Base-by-base conservation (phyloP, 2,113 vertebrate species). In the Polypterus senegalus region DNA sequence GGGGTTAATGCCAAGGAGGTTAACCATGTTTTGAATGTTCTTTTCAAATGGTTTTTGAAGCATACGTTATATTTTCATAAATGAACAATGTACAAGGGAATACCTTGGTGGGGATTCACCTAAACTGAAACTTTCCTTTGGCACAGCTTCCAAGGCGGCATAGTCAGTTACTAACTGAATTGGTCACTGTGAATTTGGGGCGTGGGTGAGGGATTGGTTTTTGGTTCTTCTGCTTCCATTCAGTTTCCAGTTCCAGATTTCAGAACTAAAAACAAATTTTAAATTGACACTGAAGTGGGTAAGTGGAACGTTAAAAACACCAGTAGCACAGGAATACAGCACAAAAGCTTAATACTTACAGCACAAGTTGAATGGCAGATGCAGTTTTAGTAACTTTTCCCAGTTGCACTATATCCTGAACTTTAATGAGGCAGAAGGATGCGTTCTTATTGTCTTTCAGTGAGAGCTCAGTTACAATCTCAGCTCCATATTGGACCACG, bases 341-440 rank as follows among this genome's bases (percentile, higher is more conserved):
- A 62, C 27, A 27, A 27, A 27, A 27, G 27, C 54, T 11, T 27
- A 27, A 27, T 67, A 87, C 86, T 85, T 70, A 90, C 88, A 89
- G 77, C 58, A 86, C 85, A 4, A 88, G 79, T 58, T 85, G 69
- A 47, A 90, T 83, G 54, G 88, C 88, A 3, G 86, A 87, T n/a
- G 87, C 87, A 0, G 88, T 88, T 65, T 62, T 77, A 44, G 86
- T 88, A 49, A 65, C 9, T 0, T 53, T 49, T 3, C 2, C 0
- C 51, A 88, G 68, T 69, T 90, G 87, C 45, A 46, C 4, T 61
- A 88, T 77, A 9, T 63, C 63, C 54, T 73, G 58, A 9, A 88
- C 69, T 65, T 69, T 86, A 60, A 66, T 46, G 4, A 88, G 65
- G 6, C 77, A 63, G 54, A 65, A 64, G 4, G 1, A 9, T 3